A percentile compares a stretch with the other conserved stretches of the same genome.
Evolutionary conservation across 2,113 vertebrate genomes (phyloP).

Genomic region (Rallus limicola): DNA sequence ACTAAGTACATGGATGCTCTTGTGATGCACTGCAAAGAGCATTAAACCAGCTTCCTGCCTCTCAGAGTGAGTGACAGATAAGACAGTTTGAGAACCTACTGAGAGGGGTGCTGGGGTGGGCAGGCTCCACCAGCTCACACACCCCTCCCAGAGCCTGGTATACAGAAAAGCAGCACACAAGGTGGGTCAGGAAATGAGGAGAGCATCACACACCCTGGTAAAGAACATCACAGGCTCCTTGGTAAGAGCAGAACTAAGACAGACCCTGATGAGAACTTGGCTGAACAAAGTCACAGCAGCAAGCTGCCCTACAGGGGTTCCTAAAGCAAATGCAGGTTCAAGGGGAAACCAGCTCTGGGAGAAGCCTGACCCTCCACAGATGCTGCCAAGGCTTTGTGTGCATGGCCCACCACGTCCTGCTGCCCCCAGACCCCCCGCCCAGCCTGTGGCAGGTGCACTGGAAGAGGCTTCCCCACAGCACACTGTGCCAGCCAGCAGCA

Average conservation of each 20-base stretch:
- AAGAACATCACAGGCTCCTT: background rate
- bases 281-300: background rate
- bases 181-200: background rate
- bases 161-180: background rate
- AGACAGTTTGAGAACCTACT: rapidly evolving
- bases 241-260: background rate
- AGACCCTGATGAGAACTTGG: background rate
- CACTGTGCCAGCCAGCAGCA: background rate
- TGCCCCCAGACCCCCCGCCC: background rate
- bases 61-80: background rate
- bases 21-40: background rate
- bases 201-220: background rate
- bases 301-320: background rate
- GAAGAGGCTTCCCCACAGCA: background rate
- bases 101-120: background rate
- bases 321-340: background rate
- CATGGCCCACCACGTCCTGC: background rate
- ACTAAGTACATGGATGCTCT: background rate
- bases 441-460: background rate
- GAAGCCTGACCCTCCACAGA: background rate
- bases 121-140: background rate
- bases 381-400: background rate
- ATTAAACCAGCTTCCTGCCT: background rate
- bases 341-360: background rate
- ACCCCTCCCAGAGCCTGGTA: background rate